These are phyloP conservation scores for Ophonus ardosiacus DNA, from an alignment of 2,888 invertebrate genomes.

Conservation along the genomic window DNA sequence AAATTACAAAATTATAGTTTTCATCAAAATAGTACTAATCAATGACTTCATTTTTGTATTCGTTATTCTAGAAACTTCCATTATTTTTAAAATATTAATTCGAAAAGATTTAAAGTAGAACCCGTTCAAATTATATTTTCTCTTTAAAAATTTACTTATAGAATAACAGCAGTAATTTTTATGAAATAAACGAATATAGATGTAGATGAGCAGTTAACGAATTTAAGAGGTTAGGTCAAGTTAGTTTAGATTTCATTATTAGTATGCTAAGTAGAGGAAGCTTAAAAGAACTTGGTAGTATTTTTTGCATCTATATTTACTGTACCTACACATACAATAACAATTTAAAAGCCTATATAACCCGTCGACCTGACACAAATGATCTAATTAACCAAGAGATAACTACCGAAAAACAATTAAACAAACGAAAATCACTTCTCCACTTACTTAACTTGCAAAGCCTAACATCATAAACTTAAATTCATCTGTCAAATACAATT, in stretches of 20 bases:
- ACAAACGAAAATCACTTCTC: conserved; percentile 53
- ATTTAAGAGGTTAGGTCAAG: not conserved
- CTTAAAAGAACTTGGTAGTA: not conserved
- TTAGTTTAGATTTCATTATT: not conserved
- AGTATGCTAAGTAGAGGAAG: not conserved
- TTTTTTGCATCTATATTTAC: not conserved
- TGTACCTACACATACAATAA: conserved; percentile 1
- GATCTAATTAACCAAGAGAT: conserved; percentile 49
- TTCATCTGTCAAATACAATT: conserved; percentile 59
- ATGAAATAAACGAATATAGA: too few relatives aligned
- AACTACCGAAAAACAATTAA: conserved; percentile 52
- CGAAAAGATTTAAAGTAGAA: too few relatives aligned
- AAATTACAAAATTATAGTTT: too few relatives aligned
- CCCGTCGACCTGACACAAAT: conserved; percentile 29
- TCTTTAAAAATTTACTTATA: too few relatives aligned
- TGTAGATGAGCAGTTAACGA: not conserved
- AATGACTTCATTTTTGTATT: too few relatives aligned
- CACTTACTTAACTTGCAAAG: conserved; percentile 45
- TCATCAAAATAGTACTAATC: too few relatives aligned
- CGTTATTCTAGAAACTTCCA: too few relatives aligned
- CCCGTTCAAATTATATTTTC: too few relatives aligned
- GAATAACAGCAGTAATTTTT: too few relatives aligned
- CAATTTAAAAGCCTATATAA: conserved; percentile 32
- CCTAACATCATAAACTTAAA: conserved; percentile 47
- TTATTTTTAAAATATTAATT: too few relatives aligned